Evolutionary conservation across 2,888 invertebrate species (phyloP).

Genomic region (Rotaria macrura): DNA sequence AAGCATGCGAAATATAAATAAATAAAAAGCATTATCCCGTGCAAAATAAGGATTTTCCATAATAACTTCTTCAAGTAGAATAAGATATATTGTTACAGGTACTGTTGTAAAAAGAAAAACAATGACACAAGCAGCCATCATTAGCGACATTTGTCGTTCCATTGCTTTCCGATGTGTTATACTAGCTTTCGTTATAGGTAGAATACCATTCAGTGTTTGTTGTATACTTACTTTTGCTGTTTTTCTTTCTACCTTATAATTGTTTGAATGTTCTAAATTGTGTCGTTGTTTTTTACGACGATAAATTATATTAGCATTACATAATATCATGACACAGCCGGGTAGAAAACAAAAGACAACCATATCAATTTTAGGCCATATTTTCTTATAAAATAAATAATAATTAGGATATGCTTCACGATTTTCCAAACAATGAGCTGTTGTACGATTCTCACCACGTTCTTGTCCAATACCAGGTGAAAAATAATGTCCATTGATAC

Average conservation of each 20-base stretch:
- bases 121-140: not conserved
- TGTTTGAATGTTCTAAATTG: not conserved
- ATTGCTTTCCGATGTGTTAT: not conserved
- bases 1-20: not conserved
- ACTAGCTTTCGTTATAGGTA: not conserved
- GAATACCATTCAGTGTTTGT: not conserved
- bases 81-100: not conserved
- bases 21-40: not conserved
- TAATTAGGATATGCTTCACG: not conserved
- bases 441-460: not conserved
- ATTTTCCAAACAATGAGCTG: not conserved
- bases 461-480: conserved; percentile 13
- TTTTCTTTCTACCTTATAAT: not conserved
- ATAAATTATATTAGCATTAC: not conserved
- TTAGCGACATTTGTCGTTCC: not conserved
- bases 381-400: conserved; percentile 2
- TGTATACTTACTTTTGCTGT: not conserved
- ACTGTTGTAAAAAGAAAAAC: not conserved
- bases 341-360: not conserved
- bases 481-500: conserved; percentile 1
- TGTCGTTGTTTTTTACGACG: not conserved
- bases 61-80: not conserved
- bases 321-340: not conserved
- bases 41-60: not conserved
- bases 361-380: conserved; percentile 6